A percentile compares a stretch with the other conserved stretches of the same genome.
Evolutionary conservation across 2,888 invertebrate species (phyloP).

Genomic region (Spodoptera littoralis): DNA sequence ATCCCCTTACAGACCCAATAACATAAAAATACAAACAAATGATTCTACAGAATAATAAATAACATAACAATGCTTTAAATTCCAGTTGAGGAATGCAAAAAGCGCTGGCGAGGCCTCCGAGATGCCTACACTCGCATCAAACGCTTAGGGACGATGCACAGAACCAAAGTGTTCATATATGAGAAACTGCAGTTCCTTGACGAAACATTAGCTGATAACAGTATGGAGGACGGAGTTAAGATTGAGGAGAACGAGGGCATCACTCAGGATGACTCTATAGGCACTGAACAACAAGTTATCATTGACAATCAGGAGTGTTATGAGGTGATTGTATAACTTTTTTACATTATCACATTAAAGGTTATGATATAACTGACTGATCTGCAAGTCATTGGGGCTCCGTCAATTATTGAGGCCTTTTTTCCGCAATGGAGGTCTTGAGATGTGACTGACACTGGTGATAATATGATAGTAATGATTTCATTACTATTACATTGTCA

Average conservation of each 20-base stretch:
- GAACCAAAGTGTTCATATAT: conserved; percentile 74
- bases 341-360: too few species aligned
- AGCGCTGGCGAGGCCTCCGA: conserved; percentile 87
- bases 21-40: too few species aligned
- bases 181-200: conserved; percentile 80
- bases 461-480: too few species aligned
- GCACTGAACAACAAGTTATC: conserved; percentile 78
- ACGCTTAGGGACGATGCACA: conserved; percentile 77
- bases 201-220: conserved; percentile 60
- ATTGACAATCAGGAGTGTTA: conserved; percentile 85
- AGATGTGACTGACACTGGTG: too few species aligned
- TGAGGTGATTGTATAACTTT: conserved; percentile 67
- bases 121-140: conserved; percentile 87
- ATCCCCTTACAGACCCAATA: too few species aligned
- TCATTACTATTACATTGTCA: too few species aligned
- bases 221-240: conserved; percentile 45
- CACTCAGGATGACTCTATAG: conserved; percentile 38
- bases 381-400: too few species aligned
- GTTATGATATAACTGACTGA: too few species aligned
- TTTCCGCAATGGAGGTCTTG: too few species aligned
- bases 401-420: too few species aligned
- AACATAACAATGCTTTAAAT: conserved; percentile 38
- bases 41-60: not conserved
- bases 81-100: conserved; percentile 88
- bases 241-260: conserved; percentile 56